phyloP scores from a whole-genome alignment of 2,797 vertebrate species.

The Platalea minor region DNA sequence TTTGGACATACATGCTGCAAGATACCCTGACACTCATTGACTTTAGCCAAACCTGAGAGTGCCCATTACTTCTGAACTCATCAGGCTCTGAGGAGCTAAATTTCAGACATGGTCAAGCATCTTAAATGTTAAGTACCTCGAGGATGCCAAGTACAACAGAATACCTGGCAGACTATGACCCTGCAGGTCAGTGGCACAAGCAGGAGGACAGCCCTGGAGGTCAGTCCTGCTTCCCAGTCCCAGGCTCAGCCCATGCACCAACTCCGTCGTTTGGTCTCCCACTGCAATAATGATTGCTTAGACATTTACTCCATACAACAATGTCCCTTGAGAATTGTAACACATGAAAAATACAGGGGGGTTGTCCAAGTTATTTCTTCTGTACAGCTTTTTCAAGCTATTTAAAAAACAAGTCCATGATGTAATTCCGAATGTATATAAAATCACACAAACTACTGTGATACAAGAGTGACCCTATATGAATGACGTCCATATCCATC shows the following conservation, averaged over 20 bases:
- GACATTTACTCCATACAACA: background rate
- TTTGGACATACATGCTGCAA: background rate
- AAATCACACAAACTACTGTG: background rate
- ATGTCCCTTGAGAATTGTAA: background rate
- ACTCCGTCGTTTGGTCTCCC: background rate
- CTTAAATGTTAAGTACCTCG: background rate
- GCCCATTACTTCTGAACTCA: background rate
- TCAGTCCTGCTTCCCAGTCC: background rate
- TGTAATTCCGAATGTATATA: background rate
- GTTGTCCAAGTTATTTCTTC: background rate
- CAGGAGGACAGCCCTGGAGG: background rate
- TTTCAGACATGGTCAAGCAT: background rate
- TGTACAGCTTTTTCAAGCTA: background rate
- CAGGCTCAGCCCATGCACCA: rapidly evolving
- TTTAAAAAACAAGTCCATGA: background rate
- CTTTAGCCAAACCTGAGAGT: background rate
- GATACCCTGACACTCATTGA: background rate
- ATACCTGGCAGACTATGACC: background rate
- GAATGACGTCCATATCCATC: rapidly evolving
- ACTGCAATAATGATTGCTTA: background rate
- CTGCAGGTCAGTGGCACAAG: background rate
- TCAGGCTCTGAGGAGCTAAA: background rate
- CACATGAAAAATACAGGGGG: background rate
- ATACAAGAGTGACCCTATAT: background rate
- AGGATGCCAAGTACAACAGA: background rate